Conservation (phyloP, 2,797 vertebrate genomes). For the Xiphophorus birchmanni region DNA sequence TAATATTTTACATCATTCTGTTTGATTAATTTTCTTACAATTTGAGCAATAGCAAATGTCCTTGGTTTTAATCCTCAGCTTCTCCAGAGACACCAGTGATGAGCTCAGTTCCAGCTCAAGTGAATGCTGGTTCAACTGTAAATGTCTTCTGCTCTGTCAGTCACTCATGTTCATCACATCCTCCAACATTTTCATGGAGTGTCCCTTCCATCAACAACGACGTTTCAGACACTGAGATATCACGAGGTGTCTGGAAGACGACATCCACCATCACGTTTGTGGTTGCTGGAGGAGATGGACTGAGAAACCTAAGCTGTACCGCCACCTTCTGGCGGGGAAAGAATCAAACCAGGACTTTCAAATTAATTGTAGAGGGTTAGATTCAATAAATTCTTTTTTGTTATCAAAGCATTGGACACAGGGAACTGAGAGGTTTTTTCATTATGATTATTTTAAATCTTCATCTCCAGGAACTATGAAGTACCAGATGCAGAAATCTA, state of each 20-base stretch:
- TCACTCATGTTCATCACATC: conserved; percentile 69
- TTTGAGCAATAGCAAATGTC: background rate
- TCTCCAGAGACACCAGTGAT: conserved; percentile 66
- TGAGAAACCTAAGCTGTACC: conserved; percentile 51
- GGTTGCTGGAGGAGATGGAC: conserved; percentile 56
- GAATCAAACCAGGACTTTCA: conserved; percentile 29
- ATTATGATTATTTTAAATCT: background rate
- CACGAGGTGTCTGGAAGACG: conserved; percentile 57
- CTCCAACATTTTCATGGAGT: conserved; percentile 69
- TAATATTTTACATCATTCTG: background rate
- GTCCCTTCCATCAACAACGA: conserved; percentile 31
- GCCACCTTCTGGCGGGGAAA: conserved; percentile 60
- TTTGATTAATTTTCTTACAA: background rate
- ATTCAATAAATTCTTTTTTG: background rate
- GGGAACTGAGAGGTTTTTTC: background rate
- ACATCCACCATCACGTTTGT: conserved; percentile 61
- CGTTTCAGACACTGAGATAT: conserved; percentile 11
- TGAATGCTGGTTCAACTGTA: conserved; percentile 53
- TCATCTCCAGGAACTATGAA: conserved; percentile 37
- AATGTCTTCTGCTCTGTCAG: conserved; percentile 64
- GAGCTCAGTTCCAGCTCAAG: conserved; percentile 48
- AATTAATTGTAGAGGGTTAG: conserved; percentile 63
- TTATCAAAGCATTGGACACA: background rate
- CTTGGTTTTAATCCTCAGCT: conserved; percentile 42
- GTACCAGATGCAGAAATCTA: conserved; percentile 25